Evolutionary conservation across 2,113 vertebrate species (phyloP).

Genomic region (Nicator chloris): DNA sequence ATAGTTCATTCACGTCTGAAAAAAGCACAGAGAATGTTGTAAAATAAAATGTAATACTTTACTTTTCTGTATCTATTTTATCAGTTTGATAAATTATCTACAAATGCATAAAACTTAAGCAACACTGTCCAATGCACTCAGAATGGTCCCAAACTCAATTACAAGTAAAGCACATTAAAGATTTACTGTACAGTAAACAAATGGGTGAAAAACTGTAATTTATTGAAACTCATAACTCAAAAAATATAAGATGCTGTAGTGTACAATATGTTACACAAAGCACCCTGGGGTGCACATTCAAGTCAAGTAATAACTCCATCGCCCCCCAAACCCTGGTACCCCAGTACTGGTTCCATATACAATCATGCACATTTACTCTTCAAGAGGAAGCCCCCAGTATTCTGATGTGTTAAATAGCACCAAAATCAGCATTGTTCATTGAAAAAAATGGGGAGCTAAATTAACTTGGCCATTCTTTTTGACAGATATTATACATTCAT

Average conservation of each 20-base stretch:
- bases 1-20: background rate
- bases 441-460: constrained; percentile 72
- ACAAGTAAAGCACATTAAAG: constrained; percentile 29
- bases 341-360: constrained; percentile 78
- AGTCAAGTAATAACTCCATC: constrained; percentile 81
- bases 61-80: constrained; percentile 34
- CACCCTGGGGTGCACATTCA: constrained; percentile 84
- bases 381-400: constrained; percentile 78
- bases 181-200: constrained; percentile 70
- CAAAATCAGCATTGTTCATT: constrained; percentile 75
- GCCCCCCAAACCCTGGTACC: constrained; percentile 77
- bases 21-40: constrained; percentile 30
- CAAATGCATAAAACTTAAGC: constrained; percentile 31
- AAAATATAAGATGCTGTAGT: constrained; percentile 90
- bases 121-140: constrained; percentile 1
- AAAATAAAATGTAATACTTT: constrained; percentile 52
- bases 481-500: constrained; percentile 83
- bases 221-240: constrained; percentile 88
- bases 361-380: constrained; percentile 84
- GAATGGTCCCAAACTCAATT: constrained; percentile 29
- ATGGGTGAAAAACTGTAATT: constrained; percentile 85
- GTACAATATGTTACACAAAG: constrained; percentile 89
- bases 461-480: constrained; percentile 75
- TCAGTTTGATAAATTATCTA: constrained; percentile 26
- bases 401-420: constrained; percentile 83